A percentile compares a stretch with the other conserved stretches of the same genome.
phyloP scores from a whole-genome alignment of 1,140 invertebrate genomes.

The Thaumatotibia leucotreta region DNA sequence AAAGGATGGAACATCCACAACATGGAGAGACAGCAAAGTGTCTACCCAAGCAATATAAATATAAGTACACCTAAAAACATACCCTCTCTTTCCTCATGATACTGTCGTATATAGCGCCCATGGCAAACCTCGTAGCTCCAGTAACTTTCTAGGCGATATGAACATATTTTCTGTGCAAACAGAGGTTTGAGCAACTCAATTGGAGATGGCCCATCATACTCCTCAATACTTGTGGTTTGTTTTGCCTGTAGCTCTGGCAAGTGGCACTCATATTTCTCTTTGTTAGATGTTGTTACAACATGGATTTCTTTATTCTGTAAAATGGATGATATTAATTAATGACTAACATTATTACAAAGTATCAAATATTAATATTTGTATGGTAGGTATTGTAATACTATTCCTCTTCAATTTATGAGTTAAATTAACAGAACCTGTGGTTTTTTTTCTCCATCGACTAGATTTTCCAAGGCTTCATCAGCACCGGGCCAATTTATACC shows the following conservation, averaged over 20 bases:
- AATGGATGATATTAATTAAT: slow-evolving; percentile 19
- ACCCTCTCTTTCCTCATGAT: slow-evolving; percentile 95
- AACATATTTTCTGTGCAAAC: slow-evolving; percentile 86
- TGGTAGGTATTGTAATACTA: no score
- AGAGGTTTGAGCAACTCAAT: slow-evolving; percentile 86
- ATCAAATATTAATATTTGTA: no score
- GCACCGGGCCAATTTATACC: slow-evolving; percentile 89
- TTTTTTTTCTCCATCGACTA: slow-evolving; percentile 36
- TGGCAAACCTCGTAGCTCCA: slow-evolving; percentile 99
- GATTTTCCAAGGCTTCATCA: slow-evolving; percentile 61
- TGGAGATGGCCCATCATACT: slow-evolving; percentile 84
- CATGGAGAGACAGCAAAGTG: no score
- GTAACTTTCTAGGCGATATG: slow-evolving; percentile 93
- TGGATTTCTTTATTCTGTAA: slow-evolving; percentile 66
- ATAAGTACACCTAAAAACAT: slow-evolving; percentile 23
- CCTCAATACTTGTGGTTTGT: slow-evolving; percentile 76
- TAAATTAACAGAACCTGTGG: slow-evolving; percentile 36
- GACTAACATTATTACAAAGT: no score
- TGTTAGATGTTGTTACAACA: slow-evolving; percentile 80
- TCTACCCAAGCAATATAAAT: no score
- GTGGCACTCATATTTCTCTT: slow-evolving; percentile 86
- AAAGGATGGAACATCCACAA: no score
- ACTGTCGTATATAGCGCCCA: slow-evolving; percentile 92
- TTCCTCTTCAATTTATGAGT: no score
- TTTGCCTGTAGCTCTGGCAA: slow-evolving; percentile 82